Percentiles rank a stretch among this genome's conserved stretches.
Evolutionary conservation across 2,113 vertebrate species (phyloP).

Genomic region (Tichodroma muraria): DNA sequence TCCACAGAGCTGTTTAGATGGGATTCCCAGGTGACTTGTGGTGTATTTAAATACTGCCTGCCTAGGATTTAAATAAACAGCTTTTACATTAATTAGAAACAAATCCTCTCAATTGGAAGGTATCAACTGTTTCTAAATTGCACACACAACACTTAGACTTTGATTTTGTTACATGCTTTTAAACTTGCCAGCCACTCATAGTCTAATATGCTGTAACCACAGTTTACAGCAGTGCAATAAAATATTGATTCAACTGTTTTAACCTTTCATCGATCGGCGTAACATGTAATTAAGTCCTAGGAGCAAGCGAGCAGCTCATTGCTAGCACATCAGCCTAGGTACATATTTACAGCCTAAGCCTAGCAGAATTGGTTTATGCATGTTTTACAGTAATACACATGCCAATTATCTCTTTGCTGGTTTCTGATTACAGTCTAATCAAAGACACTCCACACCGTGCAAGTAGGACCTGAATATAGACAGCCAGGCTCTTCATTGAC

Average conservation of each 20-base stretch:
- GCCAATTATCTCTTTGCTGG: not conserved
- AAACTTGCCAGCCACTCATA: conserved; percentile 7
- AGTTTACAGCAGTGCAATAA: conserved; percentile 25
- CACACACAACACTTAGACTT: not conserved
- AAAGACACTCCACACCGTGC: not conserved
- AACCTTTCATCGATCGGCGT: not conserved
- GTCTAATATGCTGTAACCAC: conserved; percentile 8
- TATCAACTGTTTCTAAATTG: conserved; percentile 26
- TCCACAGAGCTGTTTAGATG: not conserved
- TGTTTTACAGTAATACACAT: not conserved
- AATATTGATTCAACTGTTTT: conserved; percentile 50
- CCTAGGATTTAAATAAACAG: conserved; percentile 51
- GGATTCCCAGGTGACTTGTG: conserved; percentile 44
- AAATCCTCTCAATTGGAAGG: conserved; percentile 43
- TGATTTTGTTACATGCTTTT: conserved; percentile 34
- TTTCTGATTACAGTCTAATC: not conserved
- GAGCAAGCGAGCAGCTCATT: not conserved
- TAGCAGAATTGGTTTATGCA: not conserved
- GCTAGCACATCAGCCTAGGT: not conserved
- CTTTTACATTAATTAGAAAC: conserved; percentile 55
- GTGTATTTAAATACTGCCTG: conserved; percentile 36
- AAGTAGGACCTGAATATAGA: not conserved
- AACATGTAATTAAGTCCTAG: conserved; percentile 28
- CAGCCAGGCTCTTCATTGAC: not conserved
- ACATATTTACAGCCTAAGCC: not conserved